Evolutionary conservation across 92 coral and sea anemone genomes (phyloP), one percentile per base, ranked within the genome.

Genomic region (Desmophyllum pertusum): DNA sequence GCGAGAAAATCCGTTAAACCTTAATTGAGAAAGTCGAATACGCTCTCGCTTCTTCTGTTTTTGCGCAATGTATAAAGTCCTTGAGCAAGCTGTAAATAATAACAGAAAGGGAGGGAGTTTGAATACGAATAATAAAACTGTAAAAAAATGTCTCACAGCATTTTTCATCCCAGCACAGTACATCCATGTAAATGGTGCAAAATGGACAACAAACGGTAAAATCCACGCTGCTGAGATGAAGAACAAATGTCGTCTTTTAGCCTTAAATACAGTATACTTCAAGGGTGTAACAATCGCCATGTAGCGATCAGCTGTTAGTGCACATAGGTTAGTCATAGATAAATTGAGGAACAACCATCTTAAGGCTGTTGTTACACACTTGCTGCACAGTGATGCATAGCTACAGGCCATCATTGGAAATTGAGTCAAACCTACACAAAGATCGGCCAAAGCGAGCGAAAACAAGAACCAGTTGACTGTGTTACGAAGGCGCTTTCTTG

Each of bases 301-400:
- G 84, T 82, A 88, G 33, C 96, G 89, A 62, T 93, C 96, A 41
- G 87, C 65, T 19, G 96, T 81, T 64, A 93, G 84, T 19, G 96
- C 93, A 33, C 80, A 76, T 13, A 76, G 25, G 66, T 76, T 76
- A 35, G 80, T 76, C 80, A 76, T 76, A 2, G 80, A 76, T 48
- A 35, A 76, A n/a, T 76, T 52, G 33, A 76, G 80, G 25, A 76
- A 76, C 33, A 76, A 51, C 80, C 80, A 76, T 35, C 19, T 67
- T 10, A 36, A 17, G 5, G 80, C 42, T 0, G 35, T 52, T 76
- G 48, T 76, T 21, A 76, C 30, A 11, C 80, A 76, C 46, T 76
- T 51, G 67, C 29, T 55, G 33, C 80, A 76, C 31, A 76, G 31
- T 33, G 45, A 36, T 0, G 65, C 66, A 76, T 33, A 76, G 6